Conservation (phyloP, 2,797 vertebrate species). For the Gymnocypris eckloni region DNA sequence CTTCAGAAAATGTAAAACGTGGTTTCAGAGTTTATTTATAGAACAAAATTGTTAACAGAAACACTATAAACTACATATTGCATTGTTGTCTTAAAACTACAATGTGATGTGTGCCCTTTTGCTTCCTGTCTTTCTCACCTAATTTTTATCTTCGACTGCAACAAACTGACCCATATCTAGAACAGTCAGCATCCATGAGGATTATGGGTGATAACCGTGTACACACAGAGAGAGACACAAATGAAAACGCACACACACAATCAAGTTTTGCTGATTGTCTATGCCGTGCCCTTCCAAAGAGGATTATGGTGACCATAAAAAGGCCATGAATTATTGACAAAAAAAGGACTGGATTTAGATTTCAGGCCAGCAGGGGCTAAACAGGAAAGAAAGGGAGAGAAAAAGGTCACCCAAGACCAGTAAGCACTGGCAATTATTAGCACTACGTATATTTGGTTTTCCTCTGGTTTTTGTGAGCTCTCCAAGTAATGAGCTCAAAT, state of each 20-base stretch:
- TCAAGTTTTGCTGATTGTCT: constrained; percentile 54
- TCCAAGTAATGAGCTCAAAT: constrained; percentile 31
- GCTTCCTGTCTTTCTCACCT: constrained; percentile 9
- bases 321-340: constrained; percentile 72
- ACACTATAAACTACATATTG: background rate
- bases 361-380: constrained; percentile 45
- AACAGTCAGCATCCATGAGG: constrained; percentile 43
- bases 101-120: constrained; percentile 12
- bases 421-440: background rate
- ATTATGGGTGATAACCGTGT: constrained; percentile 36
- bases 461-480: background rate
- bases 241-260: constrained; percentile 15
- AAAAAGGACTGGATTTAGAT: constrained; percentile 70
- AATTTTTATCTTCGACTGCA: background rate
- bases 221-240: constrained; percentile 17
- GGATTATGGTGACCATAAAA: constrained; percentile 72
- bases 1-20: background rate
- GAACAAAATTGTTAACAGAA: background rate
- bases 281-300: constrained; percentile 61
- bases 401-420: constrained; percentile 32
- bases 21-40: background rate
- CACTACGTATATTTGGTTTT: background rate
- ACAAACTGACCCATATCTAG: constrained; percentile 50
- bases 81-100: background rate
- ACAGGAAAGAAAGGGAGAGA: constrained; percentile 5